These are phyloP conservation scores for Dromiciops gliroides DNA, from an alignment of 2,113 vertebrate species.

Conservation along the genomic window DNA sequence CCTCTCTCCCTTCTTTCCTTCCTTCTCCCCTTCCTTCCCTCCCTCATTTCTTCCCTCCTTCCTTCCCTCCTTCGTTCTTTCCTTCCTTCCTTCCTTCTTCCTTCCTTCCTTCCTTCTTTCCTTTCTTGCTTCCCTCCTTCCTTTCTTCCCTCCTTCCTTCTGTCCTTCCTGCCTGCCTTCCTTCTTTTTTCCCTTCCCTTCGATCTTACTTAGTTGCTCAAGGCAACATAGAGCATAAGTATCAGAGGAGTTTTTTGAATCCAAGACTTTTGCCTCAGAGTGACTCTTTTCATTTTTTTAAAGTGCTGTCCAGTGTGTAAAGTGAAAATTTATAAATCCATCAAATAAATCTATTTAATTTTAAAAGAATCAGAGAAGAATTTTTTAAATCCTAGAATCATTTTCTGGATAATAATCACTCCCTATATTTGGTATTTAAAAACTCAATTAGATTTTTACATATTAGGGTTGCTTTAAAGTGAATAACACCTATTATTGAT, in stretches of 20 bases:
- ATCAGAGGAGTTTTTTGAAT: background rate
- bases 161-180: background rate
- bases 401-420: background rate
- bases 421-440: background rate
- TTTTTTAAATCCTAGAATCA: constrained; percentile 17
- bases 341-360: background rate
- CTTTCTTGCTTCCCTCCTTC: accelerated
- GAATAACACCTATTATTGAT: background rate
- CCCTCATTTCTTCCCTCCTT: background rate
- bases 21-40: background rate
- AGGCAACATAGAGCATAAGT: background rate
- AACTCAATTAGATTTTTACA: background rate
- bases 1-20: too few species aligned
- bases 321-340: background rate
- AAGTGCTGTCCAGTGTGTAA: background rate
- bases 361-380: background rate
- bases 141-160: too few species aligned
- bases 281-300: background rate
- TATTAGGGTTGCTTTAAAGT: constrained; percentile 2
- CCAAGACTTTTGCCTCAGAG: background rate
- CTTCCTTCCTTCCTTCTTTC: too few species aligned
- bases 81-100: background rate
- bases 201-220: background rate
- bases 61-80: too few species aligned
- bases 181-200: background rate